Base-by-base conservation (phyloP, 2,888 invertebrate species). In the Archips crataeganus region DNA sequence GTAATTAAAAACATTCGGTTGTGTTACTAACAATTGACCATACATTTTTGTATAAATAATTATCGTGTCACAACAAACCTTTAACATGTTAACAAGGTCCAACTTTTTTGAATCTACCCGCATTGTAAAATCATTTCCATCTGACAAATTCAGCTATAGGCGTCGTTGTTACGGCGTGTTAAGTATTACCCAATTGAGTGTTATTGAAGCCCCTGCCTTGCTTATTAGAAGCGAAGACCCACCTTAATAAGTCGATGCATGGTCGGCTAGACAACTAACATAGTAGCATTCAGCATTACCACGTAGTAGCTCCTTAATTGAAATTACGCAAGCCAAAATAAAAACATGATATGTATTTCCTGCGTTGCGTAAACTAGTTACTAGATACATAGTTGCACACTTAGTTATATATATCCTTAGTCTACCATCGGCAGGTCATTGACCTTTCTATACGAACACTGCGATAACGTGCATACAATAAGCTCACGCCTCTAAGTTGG, bases 341-440 rank as follows among this genome's bases (percentile, higher is more conserved):
- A 61, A 64, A 69, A 69, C 68, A 69, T 49, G 68, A 69, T 47
- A 61, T 61, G 49, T 69, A 60, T 61, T 69, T 69, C 68, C 68
- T 45, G 15, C 15, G 23, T 59, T 67, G 45, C 36, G 68, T 36
- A 32, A 67, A 57, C 47, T 34, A 23, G 62, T 60, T 11, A 45
- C 42, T 42, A 23, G 57, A 47, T 63, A 63, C 13, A 11, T 47
- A 64, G 13, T 32, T 64, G 11, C 34, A 49, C 49, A 49, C 42
- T 42, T 62, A 62, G 15, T 15, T 42, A 42, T 39, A 42, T 39
- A 39, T 42, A 62, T 62, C 15, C 23, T 36, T 9, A 4, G 13
- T 42, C 34, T 60, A 36, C 36, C 8, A 59, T 34, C 39, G 59
- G n/a, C 60, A n/a, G 60, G 36, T 39, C 36, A 60, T n/a, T 60